These are phyloP conservation scores for Sakesphorus luctuosus DNA, from an alignment of 2,113 vertebrate genomes.

Conservation along the genomic window DNA sequence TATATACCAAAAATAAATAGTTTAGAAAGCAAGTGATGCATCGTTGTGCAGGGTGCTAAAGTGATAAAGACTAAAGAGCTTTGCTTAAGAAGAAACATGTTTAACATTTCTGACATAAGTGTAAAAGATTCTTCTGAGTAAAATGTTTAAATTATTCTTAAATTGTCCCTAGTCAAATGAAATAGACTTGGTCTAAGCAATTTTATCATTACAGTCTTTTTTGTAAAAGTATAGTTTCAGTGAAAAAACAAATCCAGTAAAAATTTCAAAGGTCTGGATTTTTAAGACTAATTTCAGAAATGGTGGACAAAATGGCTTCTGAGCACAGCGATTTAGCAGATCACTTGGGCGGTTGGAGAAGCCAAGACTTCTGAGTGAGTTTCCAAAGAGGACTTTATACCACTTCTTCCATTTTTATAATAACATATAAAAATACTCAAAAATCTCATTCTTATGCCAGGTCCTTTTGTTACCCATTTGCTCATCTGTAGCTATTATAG, in stretches of 20 bases:
- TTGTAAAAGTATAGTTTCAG: accelerated
- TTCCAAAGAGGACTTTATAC: not conserved
- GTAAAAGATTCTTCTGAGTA: not conserved
- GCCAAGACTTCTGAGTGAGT: not conserved
- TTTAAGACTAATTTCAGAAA: not conserved
- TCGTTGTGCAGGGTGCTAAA: not conserved
- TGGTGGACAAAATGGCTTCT: not conserved
- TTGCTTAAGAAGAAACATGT: not conserved
- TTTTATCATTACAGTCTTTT: not conserved
- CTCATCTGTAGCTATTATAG: not conserved
- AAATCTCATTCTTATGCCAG: not conserved
- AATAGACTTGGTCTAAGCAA: not conserved
- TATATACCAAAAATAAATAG: not conserved
- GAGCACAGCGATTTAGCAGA: not conserved
- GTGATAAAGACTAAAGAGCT: not conserved
- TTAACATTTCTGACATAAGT: not conserved
- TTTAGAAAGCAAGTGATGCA: not conserved
- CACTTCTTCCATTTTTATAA: not conserved
- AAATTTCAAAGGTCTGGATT: not conserved
- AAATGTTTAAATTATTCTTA: not conserved
- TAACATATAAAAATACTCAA: not conserved
- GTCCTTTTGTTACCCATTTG: not conserved
- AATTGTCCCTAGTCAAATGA: not conserved
- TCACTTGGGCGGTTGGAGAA: not conserved
- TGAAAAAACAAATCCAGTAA: not conserved